phyloP scores from a whole-genome alignment of 2,113 vertebrate genomes.

The Penelope pileata region DNA sequence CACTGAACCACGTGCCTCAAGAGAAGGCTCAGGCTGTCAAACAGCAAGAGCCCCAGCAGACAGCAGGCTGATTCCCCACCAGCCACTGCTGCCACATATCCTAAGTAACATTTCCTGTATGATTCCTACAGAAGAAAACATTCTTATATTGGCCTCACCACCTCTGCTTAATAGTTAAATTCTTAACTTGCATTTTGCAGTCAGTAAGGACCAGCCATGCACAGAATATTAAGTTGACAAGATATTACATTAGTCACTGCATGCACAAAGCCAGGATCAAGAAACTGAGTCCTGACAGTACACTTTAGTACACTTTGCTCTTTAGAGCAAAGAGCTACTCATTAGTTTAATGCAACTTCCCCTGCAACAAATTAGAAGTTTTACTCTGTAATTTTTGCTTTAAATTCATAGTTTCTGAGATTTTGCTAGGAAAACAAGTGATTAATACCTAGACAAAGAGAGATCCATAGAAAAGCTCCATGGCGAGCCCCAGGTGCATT shows the following conservation, averaged over 20 bases:
- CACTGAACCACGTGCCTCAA: background rate
- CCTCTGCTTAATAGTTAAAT: background rate
- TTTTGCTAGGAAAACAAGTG: background rate
- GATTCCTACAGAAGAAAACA: background rate
- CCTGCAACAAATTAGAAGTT: background rate
- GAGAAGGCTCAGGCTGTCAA: background rate
- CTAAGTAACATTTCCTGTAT: background rate
- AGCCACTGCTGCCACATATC: background rate
- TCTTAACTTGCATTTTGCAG: background rate
- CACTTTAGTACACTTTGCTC: no score
- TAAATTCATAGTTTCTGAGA: background rate
- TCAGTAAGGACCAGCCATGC: background rate
- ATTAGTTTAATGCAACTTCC: background rate
- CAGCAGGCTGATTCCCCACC: background rate
- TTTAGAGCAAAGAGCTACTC: background rate
- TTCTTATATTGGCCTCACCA: background rate
- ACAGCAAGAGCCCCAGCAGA: background rate
- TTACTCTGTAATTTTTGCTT: background rate
- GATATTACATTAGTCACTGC: background rate
- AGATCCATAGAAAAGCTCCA: background rate
- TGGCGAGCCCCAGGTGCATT: rapidly evolving
- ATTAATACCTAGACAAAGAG: background rate
- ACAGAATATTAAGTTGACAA: background rate
- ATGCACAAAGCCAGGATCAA: background rate
- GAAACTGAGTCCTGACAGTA: background rate